Base-by-base conservation (phyloP, 2,888 invertebrate genomes). In the Halictus quadricinctus region DNA sequence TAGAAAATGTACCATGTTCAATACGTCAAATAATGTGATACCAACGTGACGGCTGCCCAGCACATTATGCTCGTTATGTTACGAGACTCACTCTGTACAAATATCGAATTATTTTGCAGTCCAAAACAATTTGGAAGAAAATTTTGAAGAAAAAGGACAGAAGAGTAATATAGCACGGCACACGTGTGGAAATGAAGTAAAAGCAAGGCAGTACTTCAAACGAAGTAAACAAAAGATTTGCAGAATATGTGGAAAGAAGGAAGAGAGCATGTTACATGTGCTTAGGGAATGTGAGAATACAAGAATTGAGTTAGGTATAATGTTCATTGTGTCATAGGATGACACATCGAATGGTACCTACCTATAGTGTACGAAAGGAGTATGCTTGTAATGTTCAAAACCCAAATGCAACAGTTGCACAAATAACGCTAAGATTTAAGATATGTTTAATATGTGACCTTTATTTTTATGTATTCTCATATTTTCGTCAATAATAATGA, bases 1-100 rank as follows among this genome's bases (percentile, higher is more conserved):
- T 50, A 75, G 29, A 75, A 46, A 46, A 46, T 54, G n/a, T 75
- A 43, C 25, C 75, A 54, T 54, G 43, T 25, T 75, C 15, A 60
- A 60, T 25, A 75, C 58, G 46, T 46, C 15, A 60, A 43, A 41
- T 41, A 75, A 75, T 75, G 48, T 36, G 66, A 36, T 66, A 48
- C n/a, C 48, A 15, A 48, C 48, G 4, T 48, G 48, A 48, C 15
- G 48, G 15, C 15, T 48, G 0, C 15, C 15, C 41, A 21, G n/a
- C 46, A 46, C 25, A 46, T 72, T 72, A 43, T 46, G 72, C 43
- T 72, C 13, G 43, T 2, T 36, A 36, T 36, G 36, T 36, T 36
- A 36, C 36, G 36, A 36, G 36, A 36, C 36, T 36, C 36, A 36
- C 36, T 36, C 36, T 36, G 36, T 36, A 36, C 36, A 36, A 36